Base-by-base conservation (phyloP, 2,113 vertebrate genomes). In the Blennius ocellaris region DNA sequence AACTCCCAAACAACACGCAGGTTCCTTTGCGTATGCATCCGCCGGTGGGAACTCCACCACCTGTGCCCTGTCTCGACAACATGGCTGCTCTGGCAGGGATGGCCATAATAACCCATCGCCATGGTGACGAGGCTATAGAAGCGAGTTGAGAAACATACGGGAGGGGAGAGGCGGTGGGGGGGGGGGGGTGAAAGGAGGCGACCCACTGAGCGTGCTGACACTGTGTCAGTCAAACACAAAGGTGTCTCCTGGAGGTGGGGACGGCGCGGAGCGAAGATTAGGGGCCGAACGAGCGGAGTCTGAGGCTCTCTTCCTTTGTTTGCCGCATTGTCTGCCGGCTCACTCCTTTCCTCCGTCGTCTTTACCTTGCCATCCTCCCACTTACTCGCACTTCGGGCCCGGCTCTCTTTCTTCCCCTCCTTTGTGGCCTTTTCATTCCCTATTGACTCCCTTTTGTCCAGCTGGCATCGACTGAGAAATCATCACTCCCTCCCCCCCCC, bases 241-340 rank as follows among this genome's bases (percentile, higher is more conserved):
- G 88, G 88, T 92, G 91, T 88, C 85, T 84, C 79, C 65, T 51
- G 75, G 86, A 89, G 86, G 85, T 87, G 85, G 87, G 51, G 70
- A 80, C 16, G 55, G 64, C 81, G 78, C 64, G 0, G 45, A 7
- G 54, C 67, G 69, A 58, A 69, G 80, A 86, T 78, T 80, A 69
- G 76, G 78, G 16, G 61, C 59, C 30, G 61, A 71, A 38, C 38
- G 53, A 73, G 49, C 44, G 56, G 60, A 69, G 70, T 67, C 37
- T 7, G 50, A 37, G 80, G 82, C 74, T 67, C 70, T 68, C 52
- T 48, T 76, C 56, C 71, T 90, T 90, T 91, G 87, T 90, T 69
- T 86, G 81, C 74, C 57, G 78, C 86, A 90, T 90, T 90, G 86
- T 89, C 76, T 71, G 66, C 64, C 73, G 6, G 60, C 75, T 80